phyloP scores from a whole-genome alignment of 2,888 invertebrate species.

The Cosmia trapezina region DNA sequence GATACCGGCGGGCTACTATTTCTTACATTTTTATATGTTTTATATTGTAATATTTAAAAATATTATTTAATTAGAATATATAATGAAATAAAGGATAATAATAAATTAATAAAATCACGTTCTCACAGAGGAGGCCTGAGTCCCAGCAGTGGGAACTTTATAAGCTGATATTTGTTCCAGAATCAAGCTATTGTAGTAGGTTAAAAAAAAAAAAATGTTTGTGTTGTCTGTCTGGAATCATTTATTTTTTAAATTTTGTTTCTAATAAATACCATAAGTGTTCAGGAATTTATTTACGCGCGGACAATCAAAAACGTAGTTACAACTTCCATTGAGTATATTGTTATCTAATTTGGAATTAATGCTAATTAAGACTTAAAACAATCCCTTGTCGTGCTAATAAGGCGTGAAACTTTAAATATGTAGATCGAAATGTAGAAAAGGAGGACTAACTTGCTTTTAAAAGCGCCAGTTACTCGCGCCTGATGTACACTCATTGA shows the following conservation, averaged over 20 bases:
- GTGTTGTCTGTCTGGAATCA: not conserved
- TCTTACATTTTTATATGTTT: too few species aligned
- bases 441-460: too few species aligned
- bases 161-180: not conserved
- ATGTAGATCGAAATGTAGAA: constrained; percentile 1
- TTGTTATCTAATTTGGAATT: not conserved
- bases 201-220: not conserved
- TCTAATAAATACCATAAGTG: not conserved
- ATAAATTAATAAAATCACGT: not conserved
- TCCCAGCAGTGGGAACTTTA: not conserved
- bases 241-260: not conserved
- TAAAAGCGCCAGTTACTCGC: too few species aligned
- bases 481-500: too few species aligned
- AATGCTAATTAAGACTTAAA: constrained; percentile 11
- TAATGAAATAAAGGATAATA: too few species aligned
- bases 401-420: constrained; percentile 6
- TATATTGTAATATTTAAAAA: too few species aligned
- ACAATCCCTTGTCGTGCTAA: not conserved
- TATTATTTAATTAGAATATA: too few species aligned
- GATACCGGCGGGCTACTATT: too few species aligned
- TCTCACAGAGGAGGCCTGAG: not conserved
- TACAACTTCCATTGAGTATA: not conserved
- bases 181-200: not conserved
- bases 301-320: not conserved
- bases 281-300: not conserved